A percentile compares a stretch with the other conserved stretches of the same genome.
phyloP scores from a whole-genome alignment of 2,888 invertebrate species.

The Andrena camellia region DNA sequence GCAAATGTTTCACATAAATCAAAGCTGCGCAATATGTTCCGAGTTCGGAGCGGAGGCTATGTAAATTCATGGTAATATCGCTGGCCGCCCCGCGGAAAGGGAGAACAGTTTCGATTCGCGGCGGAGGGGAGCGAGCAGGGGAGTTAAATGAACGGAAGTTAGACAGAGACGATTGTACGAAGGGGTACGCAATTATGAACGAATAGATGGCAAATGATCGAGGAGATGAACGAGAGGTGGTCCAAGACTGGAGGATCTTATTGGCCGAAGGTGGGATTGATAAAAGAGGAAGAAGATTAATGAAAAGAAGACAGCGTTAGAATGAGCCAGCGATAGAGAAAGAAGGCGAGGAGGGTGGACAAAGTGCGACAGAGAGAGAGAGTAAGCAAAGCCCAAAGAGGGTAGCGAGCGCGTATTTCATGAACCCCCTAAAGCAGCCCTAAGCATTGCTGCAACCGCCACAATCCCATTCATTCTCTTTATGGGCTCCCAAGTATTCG shows the following conservation, averaged over 20 bases:
- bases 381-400: constrained; percentile 59
- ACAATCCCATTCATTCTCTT: constrained; percentile 83
- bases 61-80: constrained; percentile 84
- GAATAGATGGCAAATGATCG: not conserved
- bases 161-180: constrained; percentile 28
- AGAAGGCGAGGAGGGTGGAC: constrained; percentile 23
- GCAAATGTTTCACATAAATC: constrained; percentile 84
- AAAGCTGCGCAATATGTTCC: constrained; percentile 83
- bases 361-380: constrained; percentile 40
- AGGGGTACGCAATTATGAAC: constrained; percentile 1
- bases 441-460: constrained; percentile 79
- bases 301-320: not conserved
- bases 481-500: constrained; percentile 82
- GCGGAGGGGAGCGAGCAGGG: constrained; percentile 40
- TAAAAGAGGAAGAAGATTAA: not conserved
- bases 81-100: constrained; percentile 77
- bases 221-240: not conserved
- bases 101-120: constrained; percentile 75
- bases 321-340: constrained; percentile 31
- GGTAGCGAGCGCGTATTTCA: constrained; percentile 79
- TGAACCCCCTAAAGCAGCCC: constrained; percentile 79
- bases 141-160: constrained; percentile 54
- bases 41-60: constrained; percentile 79
- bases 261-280: not conserved
- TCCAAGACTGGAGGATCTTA: not conserved